A percentile compares a stretch with the other conserved stretches of the same genome.
These are phyloP conservation scores for Heliconius nattereri DNA, from an alignment of 1,140 invertebrate genomes.

Conservation along the genomic window DNA sequence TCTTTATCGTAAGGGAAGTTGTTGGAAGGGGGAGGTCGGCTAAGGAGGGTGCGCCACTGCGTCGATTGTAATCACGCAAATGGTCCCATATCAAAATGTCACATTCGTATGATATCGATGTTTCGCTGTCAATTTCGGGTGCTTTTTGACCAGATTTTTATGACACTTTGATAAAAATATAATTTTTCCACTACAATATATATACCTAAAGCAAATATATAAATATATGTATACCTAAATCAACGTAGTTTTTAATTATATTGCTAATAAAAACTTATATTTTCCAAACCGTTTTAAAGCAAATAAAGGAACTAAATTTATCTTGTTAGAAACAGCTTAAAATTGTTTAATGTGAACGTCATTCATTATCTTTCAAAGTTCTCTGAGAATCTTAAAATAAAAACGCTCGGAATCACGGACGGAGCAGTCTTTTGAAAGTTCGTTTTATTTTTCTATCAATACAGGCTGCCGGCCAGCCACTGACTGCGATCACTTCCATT, in stretches of 20 bases:
- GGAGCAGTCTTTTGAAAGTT: conserved; percentile 68
- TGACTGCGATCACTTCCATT: conserved; percentile 79
- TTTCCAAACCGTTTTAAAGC: not conserved
- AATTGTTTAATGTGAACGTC: conserved; percentile 40
- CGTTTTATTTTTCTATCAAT: conserved; percentile 79
- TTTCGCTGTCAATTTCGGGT: conserved; percentile 72
- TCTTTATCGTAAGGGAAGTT: conserved; percentile 79
- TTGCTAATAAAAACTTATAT: not conserved
- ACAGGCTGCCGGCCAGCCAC: conserved; percentile 73
- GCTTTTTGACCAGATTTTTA: conserved; percentile 44
- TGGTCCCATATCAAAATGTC: conserved; percentile 79
- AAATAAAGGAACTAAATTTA: conserved; percentile 13
- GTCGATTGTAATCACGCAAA: conserved; percentile 81
- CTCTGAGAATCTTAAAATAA: conserved; percentile 49
- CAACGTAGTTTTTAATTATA: not conserved
- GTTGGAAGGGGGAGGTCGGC: conserved; percentile 65
- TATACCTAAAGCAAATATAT: no score
- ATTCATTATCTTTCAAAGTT: conserved; percentile 44
- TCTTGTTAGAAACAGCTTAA: conserved; percentile 31
- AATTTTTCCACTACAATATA: not conserved
- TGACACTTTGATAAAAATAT: conserved; percentile 34
- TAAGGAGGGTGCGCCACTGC: conserved; percentile 72
- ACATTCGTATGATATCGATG: conserved; percentile 74
- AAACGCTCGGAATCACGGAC: conserved; percentile 50
- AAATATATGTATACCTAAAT: not conserved